Base-by-base conservation (phyloP, 2,888 invertebrate species). In the Chrysina gloriosa region DNA sequence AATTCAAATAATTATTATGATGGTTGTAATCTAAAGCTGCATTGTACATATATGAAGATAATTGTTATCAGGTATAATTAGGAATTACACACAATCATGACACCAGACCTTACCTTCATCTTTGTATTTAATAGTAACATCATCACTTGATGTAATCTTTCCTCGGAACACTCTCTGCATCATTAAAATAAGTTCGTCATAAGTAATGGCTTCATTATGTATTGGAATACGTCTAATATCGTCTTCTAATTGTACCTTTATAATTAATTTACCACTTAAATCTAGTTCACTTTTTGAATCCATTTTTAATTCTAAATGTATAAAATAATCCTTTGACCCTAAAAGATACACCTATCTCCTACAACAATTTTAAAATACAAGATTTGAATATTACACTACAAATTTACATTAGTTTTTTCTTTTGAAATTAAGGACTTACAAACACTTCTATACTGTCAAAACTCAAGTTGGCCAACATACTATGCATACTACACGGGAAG, bases 201-300 rank as follows among this genome's bases (percentile, higher is more conserved):
- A 90, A 0, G 90, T 91, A 73, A 91, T 88, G 68, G 90, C 90
- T 80, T 90, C 90, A 83, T 91, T 91, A 80, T 90, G 89, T 67
- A 91, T 90, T 5, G 90, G 88, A 71, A 90, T 89, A 72, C 89
- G 84, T 16, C 90, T 84, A 69, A 90, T 89, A 81, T 90, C 90
- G 79, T 89, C 89, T 16, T 87, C 89, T 66, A 90, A 82, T 78
- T 88, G 88, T 70, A 85, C 85, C 82, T 86, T 86, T 72, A 86
- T 85, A 70, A 86, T 85, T 74, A 86, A 77, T 81, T 86, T 85
- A 67, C 86, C 86, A 75, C 83, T 84, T 71, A 85, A 79, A 78
- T 86, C 86, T 72, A 85, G 74, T 69, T 82, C 82, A 68, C 76
- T 77, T 75, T 82, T 82, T 65, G 76, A 73, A 74, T 82, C 81